Conservation (phyloP, 2,113 vertebrate genomes). For the Solea solea region DNA sequence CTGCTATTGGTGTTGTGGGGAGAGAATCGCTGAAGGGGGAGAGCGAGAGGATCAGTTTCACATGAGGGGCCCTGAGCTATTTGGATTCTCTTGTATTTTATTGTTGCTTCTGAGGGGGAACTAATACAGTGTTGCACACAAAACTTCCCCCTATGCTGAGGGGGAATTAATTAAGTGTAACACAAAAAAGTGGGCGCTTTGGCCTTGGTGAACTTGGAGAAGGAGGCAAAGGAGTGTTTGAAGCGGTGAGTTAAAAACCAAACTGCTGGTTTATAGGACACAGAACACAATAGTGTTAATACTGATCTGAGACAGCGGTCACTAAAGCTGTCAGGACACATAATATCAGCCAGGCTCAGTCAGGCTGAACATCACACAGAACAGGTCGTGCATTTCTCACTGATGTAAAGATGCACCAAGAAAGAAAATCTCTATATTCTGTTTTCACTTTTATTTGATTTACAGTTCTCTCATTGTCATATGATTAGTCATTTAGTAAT, state of each 20-base stretch:
- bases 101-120: conserved; percentile 79
- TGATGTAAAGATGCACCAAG: too few species aligned
- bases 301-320: conserved; percentile 44
- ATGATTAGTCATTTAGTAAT: not conserved
- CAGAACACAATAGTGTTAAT: conserved; percentile 56
- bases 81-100: conserved; percentile 80
- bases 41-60: conserved; percentile 81
- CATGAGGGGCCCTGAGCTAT: conserved; percentile 79
- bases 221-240: conserved; percentile 57
- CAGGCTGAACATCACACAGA: conserved; percentile 20
- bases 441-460: too few species aligned
- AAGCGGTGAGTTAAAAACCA: conserved; percentile 53
- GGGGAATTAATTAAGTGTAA: conserved; percentile 79
- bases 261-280: conserved; percentile 37
- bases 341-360: conserved; percentile 38
- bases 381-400: too few species aligned
- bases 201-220: conserved; percentile 59
- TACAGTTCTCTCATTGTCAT: not conserved
- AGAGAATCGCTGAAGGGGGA: conserved; percentile 64
- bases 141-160: conserved; percentile 71
- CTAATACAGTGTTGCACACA: conserved; percentile 81
- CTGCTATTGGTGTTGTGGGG: conserved; percentile 62
- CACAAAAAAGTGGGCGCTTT: conserved; percentile 71
- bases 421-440: too few species aligned
- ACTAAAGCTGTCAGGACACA: conserved; percentile 52